phyloP scores from a whole-genome alignment of 2,888 invertebrate species.

The Drosophila helvetica region DNA sequence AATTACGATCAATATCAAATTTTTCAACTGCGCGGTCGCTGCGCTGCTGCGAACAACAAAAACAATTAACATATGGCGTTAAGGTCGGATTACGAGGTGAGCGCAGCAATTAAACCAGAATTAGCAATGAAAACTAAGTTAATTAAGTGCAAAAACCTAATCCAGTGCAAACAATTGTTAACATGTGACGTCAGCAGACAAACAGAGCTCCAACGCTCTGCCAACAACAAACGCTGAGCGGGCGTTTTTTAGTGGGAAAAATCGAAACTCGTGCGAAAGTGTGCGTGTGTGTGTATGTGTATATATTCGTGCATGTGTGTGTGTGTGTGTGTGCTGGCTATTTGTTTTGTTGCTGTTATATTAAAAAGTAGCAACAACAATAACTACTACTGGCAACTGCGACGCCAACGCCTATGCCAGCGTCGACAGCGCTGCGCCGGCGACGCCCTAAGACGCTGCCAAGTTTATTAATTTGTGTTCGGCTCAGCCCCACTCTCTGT shows the following conservation, averaged over 20 bases:
- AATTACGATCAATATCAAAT: too few relatives aligned
- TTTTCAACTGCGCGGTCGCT: too few relatives aligned
- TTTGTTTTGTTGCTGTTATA: constrained; percentile 64
- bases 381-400: constrained; percentile 13
- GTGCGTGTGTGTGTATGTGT: constrained; percentile 35
- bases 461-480: constrained; percentile 64
- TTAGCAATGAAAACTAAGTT: constrained; percentile 58
- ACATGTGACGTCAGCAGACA: constrained; percentile 36
- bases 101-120: constrained; percentile 64
- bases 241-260: constrained; percentile 71
- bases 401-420: constrained; percentile 9
- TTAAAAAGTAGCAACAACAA: constrained; percentile 33
- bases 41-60: too few relatives aligned
- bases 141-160: constrained; percentile 54
- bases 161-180: constrained; percentile 65
- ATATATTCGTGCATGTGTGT: constrained; percentile 19
- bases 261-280: constrained; percentile 56
- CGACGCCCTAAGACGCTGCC: constrained; percentile 73
- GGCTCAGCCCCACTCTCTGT: constrained; percentile 8
- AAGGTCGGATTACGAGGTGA: constrained; percentile 84
- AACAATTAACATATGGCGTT: constrained; percentile 75
- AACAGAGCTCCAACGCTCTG: constrained; percentile 8
- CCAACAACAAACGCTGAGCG: constrained; percentile 60
- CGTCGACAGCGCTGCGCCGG: constrained; percentile 42
- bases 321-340: constrained; percentile 55